Conservation (phyloP, 2,888 invertebrate species). For the Macrophya alboannulata region DNA sequence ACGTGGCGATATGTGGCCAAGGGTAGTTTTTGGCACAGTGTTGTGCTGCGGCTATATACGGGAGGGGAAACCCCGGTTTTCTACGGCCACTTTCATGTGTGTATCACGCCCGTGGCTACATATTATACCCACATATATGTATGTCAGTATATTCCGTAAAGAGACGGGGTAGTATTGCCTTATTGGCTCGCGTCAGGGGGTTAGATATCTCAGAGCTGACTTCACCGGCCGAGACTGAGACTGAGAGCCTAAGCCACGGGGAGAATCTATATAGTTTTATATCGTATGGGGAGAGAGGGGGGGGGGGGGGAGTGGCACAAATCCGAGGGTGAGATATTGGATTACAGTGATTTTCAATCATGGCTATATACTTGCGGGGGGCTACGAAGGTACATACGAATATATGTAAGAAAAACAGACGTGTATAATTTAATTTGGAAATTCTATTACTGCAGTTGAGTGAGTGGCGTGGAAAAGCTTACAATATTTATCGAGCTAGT, state of each 20-base stretch:
- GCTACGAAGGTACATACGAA: not conserved
- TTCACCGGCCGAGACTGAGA: slow-evolving; percentile 50
- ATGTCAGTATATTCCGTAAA: slow-evolving; percentile 57
- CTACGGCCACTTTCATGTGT: slow-evolving; percentile 47
- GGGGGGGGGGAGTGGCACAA: not conserved
- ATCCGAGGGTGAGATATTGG: slow-evolving; percentile 65
- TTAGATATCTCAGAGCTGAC: slow-evolving; percentile 61
- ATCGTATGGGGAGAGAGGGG: slow-evolving; percentile 27
- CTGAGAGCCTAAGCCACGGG: slow-evolving; percentile 58
- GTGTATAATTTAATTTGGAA: slow-evolving; percentile 2
- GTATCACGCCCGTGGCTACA: slow-evolving; percentile 13
- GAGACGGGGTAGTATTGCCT: slow-evolving; percentile 62
- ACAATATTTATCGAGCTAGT: not conserved
- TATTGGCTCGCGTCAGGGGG: slow-evolving; percentile 65
- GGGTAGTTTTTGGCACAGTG: not conserved
- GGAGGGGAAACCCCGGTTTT: slow-evolving; percentile 58
- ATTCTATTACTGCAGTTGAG: not conserved
- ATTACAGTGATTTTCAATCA: slow-evolving; percentile 75
- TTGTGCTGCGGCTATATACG: not conserved
- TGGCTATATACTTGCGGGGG: slow-evolving; percentile 55
- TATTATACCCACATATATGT: slow-evolving; percentile 33
- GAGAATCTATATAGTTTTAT: slow-evolving; percentile 62
- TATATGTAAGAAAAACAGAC: not conserved
- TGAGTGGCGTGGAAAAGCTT: not conserved
- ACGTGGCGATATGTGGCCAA: slow-evolving; percentile 58